Evolutionary conservation across 2,888 invertebrate species (phyloP).

Genomic region (Rutpela maculata): DNA sequence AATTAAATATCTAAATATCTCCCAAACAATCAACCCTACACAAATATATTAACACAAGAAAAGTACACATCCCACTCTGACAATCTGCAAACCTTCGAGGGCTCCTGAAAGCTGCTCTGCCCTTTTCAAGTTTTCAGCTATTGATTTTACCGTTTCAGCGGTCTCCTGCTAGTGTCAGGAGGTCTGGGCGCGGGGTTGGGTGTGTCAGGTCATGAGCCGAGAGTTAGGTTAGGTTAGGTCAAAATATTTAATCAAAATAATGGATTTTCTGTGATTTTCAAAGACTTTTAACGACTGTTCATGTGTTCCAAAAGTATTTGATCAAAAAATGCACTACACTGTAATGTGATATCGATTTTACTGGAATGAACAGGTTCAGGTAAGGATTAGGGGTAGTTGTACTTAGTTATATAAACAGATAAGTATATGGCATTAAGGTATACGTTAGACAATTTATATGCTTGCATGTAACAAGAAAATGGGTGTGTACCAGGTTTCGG

Average conservation of each 20-base stretch:
- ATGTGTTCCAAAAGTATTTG: slow-evolving; percentile 10
- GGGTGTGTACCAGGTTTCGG: too few relatives aligned
- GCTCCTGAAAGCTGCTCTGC: not conserved
- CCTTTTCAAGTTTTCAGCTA: not conserved
- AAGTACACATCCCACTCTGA: too few relatives aligned
- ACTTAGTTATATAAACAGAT: not conserved
- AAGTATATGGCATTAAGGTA: too few relatives aligned
- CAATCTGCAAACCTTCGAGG: too few relatives aligned
- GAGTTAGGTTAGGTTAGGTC: slow-evolving; percentile 36
- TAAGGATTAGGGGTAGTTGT: slow-evolving; percentile 1
- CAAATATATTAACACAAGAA: too few relatives aligned
- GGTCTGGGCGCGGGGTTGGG: slow-evolving; percentile 26
- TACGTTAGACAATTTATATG: too few relatives aligned
- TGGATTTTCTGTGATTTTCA: slow-evolving; percentile 14
- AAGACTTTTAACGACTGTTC: not conserved
- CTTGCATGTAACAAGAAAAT: too few relatives aligned
- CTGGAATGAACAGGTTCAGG: slow-evolving; percentile 5
- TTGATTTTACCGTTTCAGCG: slow-evolving; percentile 7
- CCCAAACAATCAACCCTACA: too few relatives aligned
- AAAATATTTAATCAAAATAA: slow-evolving; percentile 20
- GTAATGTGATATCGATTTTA: slow-evolving; percentile 15
- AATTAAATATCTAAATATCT: too few relatives aligned
- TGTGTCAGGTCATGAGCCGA: slow-evolving; percentile 13
- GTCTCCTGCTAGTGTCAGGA: not conserved
- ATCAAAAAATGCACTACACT: slow-evolving; percentile 19